Conservation (phyloP, 2,888 invertebrate species). For the Callosobruchus maculatus region DNA sequence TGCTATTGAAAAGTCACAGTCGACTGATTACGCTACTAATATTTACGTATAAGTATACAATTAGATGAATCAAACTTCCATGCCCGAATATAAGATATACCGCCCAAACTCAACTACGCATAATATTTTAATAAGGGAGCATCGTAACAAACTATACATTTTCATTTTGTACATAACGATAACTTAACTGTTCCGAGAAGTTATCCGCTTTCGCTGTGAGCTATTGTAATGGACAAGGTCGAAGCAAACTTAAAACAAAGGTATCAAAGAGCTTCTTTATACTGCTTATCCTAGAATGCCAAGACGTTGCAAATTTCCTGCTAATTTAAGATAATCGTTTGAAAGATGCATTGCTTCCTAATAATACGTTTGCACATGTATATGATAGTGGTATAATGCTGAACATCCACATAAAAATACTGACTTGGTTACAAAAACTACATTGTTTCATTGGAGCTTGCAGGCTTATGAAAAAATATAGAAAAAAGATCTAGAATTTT, state of each 20-base stretch:
- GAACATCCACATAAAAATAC: background rate
- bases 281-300: background rate
- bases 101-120: too few species aligned
- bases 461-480: too few species aligned
- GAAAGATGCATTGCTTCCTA: background rate
- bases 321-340: background rate
- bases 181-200: background rate
- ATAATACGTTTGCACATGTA: background rate
- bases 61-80: too few species aligned
- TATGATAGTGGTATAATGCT: background rate
- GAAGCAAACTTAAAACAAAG: background rate
- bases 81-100: too few species aligned
- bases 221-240: background rate
- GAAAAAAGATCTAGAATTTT: too few species aligned
- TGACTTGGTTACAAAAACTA: too few species aligned
- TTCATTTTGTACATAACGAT: background rate
- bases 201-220: background rate
- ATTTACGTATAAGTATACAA: too few species aligned
- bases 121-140: too few species aligned
- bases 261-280: background rate
- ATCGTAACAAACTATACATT: background rate
- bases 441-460: too few species aligned
- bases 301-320: background rate
- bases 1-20: too few species aligned
- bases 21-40: too few species aligned